phyloP scores from a whole-genome alignment of 2,888 invertebrate species.

The Apodemia hepburni region DNA sequence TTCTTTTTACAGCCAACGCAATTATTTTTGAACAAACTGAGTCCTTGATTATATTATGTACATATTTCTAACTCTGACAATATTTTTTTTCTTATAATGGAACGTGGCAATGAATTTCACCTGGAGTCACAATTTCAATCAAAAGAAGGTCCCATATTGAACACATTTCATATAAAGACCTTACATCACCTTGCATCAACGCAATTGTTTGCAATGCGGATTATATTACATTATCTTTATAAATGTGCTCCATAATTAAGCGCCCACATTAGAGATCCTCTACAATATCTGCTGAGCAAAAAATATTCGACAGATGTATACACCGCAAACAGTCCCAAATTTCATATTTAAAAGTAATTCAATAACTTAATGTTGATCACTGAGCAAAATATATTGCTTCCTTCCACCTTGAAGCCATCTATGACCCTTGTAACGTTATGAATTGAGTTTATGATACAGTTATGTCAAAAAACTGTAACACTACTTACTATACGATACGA shows the following conservation, averaged over 20 bases:
- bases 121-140: slow-evolving; percentile 47
- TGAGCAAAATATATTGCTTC: slow-evolving; percentile 74
- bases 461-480: slow-evolving; percentile 75
- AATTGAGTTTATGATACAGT: slow-evolving; percentile 66
- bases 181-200: slow-evolving; percentile 56
- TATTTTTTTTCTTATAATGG: no score
- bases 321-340: slow-evolving; percentile 61
- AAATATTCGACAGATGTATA: slow-evolving; percentile 66
- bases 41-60: no score
- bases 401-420: slow-evolving; percentile 68
- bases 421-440: slow-evolving; percentile 45
- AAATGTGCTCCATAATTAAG: slow-evolving; percentile 71
- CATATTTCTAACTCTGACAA: no score
- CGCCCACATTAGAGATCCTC: slow-evolving; percentile 66
- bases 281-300: slow-evolving; percentile 51
- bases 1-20: no score
- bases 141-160: slow-evolving; percentile 51
- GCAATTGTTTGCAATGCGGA: slow-evolving; percentile 69
- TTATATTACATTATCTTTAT: slow-evolving; percentile 77
- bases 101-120: no score
- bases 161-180: slow-evolving; percentile 47
- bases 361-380: slow-evolving; percentile 76
- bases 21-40: no score
- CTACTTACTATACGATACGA: slow-evolving; percentile 36
- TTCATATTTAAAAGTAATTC: slow-evolving; percentile 75